These are phyloP conservation scores for Hirudinaria manillensis DNA, from an alignment of 2,888 invertebrate species.

Conservation along the genomic window DNA sequence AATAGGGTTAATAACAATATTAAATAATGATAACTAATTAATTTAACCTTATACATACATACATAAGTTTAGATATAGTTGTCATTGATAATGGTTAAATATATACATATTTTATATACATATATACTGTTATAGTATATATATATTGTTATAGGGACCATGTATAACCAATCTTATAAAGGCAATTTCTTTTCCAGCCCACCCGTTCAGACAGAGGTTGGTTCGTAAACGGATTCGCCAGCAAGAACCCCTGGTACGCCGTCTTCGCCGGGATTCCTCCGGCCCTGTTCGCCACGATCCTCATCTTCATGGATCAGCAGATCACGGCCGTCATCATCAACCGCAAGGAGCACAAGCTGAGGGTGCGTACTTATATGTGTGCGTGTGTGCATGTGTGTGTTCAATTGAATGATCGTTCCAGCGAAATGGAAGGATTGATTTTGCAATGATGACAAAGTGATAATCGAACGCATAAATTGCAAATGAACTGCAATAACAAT, in stretches of 20 bases:
- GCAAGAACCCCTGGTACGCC: conserved; percentile 69
- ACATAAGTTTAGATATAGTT: too few relatives aligned
- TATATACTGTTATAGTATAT: too few relatives aligned
- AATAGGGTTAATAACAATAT: too few relatives aligned
- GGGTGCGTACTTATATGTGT: conserved; percentile 41
- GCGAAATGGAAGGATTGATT: too few relatives aligned
- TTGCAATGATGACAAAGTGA: not conserved
- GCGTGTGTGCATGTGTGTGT: not conserved
- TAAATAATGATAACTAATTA: too few relatives aligned
- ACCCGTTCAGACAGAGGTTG: conserved; percentile 45
- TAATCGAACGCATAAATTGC: too few relatives aligned
- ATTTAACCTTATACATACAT: too few relatives aligned
- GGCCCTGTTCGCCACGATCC: conserved; percentile 84
- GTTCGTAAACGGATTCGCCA: conserved; percentile 47
- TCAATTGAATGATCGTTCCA: not conserved
- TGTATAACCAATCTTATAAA: too few relatives aligned
- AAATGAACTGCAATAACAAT: too few relatives aligned
- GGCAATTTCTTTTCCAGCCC: conserved; percentile 41
- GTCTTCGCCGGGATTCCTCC: conserved; percentile 75
- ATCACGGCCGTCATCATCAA: conserved; percentile 98
- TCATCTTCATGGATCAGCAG: conserved; percentile 99
- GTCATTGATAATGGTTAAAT: too few relatives aligned
- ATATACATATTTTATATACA: too few relatives aligned
- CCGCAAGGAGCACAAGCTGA: conserved; percentile 83
- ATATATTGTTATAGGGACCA: too few relatives aligned